phyloP scores from a whole-genome alignment of 2,113 vertebrate species.

The Nymphicus hollandicus region DNA sequence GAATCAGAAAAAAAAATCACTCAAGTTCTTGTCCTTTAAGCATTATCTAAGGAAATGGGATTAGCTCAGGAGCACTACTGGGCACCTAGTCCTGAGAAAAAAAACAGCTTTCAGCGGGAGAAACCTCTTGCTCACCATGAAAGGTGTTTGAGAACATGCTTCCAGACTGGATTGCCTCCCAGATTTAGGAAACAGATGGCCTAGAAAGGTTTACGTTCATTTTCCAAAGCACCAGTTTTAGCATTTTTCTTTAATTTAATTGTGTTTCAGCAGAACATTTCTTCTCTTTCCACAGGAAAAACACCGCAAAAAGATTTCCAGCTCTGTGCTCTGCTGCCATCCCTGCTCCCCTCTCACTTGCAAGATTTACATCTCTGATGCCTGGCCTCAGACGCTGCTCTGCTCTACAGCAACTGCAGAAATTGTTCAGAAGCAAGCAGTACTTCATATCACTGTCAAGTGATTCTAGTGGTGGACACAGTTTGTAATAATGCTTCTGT shows the following conservation, averaged over 20 bases:
- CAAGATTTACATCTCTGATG: background rate
- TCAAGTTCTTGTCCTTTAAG: background rate
- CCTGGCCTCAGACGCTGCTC: background rate
- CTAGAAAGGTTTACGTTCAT: background rate
- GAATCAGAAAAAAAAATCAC: background rate
- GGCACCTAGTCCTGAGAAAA: background rate
- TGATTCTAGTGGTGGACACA: background rate
- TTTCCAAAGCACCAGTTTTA: slow-evolving; percentile 23
- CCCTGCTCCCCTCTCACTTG: background rate
- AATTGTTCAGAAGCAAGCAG: accelerated
- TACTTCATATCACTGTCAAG: background rate
- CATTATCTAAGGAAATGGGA: background rate
- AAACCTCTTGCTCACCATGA: background rate
- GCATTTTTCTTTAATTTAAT: slow-evolving; percentile 9
- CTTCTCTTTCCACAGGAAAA: slow-evolving; percentile 8
- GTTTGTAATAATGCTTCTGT: background rate
- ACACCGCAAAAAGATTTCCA: background rate
- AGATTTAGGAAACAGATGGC: slow-evolving; percentile 42
- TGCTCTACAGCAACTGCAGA: background rate
- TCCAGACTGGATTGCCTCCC: slow-evolving; percentile 21
- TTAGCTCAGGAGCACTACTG: background rate
- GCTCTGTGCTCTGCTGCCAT: background rate
- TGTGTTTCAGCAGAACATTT: background rate
- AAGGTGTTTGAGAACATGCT: background rate
- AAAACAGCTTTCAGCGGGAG: background rate